phyloP scores from a whole-genome alignment of 2,797 vertebrate species.

The Todus mexicanus region DNA sequence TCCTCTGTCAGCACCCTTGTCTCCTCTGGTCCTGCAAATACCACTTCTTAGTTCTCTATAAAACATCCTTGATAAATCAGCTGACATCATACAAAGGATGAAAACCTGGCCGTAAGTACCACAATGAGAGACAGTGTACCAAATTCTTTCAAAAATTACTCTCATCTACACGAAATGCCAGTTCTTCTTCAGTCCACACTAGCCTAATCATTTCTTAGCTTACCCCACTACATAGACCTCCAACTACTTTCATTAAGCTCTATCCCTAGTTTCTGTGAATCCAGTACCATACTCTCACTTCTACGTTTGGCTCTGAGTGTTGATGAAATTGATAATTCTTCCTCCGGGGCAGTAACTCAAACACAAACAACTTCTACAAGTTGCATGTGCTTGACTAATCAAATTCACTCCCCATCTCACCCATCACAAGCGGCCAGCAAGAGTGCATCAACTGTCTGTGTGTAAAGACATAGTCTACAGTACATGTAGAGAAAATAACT shows the following conservation, averaged over 20 bases:
- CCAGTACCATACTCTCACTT: not conserved
- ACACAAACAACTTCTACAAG: not conserved
- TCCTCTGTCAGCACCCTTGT: not conserved
- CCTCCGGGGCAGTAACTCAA: not conserved
- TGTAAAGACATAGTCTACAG: not conserved
- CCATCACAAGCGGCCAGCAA: not conserved
- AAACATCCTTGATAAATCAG: not conserved
- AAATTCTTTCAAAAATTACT: not conserved
- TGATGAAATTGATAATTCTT: not conserved
- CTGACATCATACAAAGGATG: not conserved
- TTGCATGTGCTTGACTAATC: not conserved
- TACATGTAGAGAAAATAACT: not conserved
- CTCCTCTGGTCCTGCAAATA: not conserved
- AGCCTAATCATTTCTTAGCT: not conserved
- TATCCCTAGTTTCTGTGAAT: not conserved
- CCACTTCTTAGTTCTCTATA: not conserved
- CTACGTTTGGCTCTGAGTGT: not conserved
- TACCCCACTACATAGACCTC: not conserved
- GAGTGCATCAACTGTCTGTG: not conserved
- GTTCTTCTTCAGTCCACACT: not conserved
- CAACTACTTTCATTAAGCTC: not conserved
- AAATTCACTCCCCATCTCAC: not conserved
- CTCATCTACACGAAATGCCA: not conserved
- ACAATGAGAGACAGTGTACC: not conserved
- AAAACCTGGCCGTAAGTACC: not conserved